phyloP scores from a whole-genome alignment of 2,797 vertebrate genomes.

The Sebastes alutus region DNA sequence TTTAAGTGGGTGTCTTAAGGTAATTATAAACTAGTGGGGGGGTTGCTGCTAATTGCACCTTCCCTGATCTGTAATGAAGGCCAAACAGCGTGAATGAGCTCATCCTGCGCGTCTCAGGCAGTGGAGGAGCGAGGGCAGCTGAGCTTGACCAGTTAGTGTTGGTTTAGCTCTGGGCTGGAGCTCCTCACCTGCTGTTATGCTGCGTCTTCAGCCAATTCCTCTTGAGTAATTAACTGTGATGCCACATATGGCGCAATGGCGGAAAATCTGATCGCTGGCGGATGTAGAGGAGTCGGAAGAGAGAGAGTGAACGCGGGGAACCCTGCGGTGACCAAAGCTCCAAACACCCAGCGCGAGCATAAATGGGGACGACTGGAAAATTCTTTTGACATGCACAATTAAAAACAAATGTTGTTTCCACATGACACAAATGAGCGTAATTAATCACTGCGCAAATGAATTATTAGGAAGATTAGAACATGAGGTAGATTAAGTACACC shows the following conservation, averaged over 20 bases:
- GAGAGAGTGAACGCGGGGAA: neutral
- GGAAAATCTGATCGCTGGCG: constrained; percentile 54
- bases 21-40: constrained; percentile 76
- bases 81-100: constrained; percentile 71
- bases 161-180: constrained; percentile 76
- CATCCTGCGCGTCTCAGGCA: constrained; percentile 54
- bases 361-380: constrained; percentile 62
- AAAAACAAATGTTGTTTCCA: constrained; percentile 77
- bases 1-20: constrained; percentile 83
- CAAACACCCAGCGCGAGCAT: constrained; percentile 17
- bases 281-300: constrained; percentile 33
- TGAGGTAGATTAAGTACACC: constrained; percentile 77
- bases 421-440: constrained; percentile 69
- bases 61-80: constrained; percentile 81
- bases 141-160: constrained; percentile 77
- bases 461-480: constrained; percentile 78
- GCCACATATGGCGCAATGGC: constrained; percentile 73
- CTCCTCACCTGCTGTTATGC: constrained; percentile 75
- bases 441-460: constrained; percentile 79
- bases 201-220: constrained; percentile 72
- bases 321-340: constrained; percentile 61
- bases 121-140: constrained; percentile 61
- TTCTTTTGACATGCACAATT: constrained; percentile 75
- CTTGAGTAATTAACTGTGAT: constrained; percentile 76
- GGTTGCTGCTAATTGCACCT: constrained; percentile 77